A percentile compares a stretch with the other conserved stretches of the same genome.
phyloP scores from a whole-genome alignment of 2,888 invertebrate genomes.

The Apocheima hispidaria region DNA sequence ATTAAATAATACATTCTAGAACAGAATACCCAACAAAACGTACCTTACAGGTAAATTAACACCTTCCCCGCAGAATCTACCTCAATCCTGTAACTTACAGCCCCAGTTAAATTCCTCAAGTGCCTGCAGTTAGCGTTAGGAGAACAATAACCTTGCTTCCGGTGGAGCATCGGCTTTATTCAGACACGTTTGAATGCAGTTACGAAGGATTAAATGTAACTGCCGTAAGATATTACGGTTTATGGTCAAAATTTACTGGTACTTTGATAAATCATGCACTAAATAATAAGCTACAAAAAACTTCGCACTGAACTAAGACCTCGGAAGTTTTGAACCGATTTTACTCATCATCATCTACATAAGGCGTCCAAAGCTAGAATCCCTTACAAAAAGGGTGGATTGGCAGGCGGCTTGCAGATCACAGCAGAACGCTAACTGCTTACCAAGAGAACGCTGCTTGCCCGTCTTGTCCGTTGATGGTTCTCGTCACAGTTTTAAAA shows the following conservation, averaged over 20 bases:
- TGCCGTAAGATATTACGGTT: slow-evolving; percentile 5
- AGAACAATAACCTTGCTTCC: slow-evolving; percentile 24
- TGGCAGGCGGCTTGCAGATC: no score
- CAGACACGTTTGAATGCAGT: slow-evolving; percentile 20
- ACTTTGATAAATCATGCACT: not conserved
- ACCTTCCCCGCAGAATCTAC: slow-evolving; percentile 10
- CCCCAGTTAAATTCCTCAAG: slow-evolving; percentile 25
- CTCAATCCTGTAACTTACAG: slow-evolving; percentile 27
- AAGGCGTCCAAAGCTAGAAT: no score
- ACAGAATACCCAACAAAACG: not conserved
- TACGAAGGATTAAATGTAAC: slow-evolving; percentile 22
- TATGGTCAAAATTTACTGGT: not conserved
- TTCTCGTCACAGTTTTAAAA: no score
- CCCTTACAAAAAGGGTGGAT: no score
- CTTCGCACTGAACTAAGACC: no score
- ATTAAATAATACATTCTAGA: not conserved
- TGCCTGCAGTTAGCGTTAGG: slow-evolving; percentile 28
- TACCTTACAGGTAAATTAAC: slow-evolving; percentile 5
- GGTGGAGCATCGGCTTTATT: slow-evolving; percentile 20
- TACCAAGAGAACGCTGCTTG: no score
- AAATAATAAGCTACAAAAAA: no score
- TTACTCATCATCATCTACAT: not conserved
- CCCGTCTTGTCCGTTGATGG: no score
- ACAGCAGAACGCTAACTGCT: no score
- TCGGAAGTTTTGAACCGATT: no score